Evolutionary conservation across 1,140 invertebrate species (phyloP), one percentile per base, ranked within the genome.

Genomic region (Cataglyphis hispanica): DNA sequence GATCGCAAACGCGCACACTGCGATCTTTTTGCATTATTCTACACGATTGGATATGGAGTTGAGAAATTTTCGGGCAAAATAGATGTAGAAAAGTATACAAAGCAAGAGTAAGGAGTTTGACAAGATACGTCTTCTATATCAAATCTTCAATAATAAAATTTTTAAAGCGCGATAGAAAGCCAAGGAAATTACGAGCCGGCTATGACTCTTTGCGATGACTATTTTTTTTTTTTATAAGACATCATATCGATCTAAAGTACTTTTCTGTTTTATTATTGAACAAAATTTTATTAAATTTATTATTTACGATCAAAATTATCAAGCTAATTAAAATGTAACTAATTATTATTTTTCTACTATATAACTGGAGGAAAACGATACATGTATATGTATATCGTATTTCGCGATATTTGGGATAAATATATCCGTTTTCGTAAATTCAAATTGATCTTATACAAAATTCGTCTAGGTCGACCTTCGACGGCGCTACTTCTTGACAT

Each of bases 391-490:
- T 31, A 31, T 31, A 31, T 3, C 31, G 10, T 16, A 63, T 22
- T 64, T 66, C 31, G 34, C 16, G 63, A 37, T 66, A 40, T 16
- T 22, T 40, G 1, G 22, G n/a, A 19, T 7, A 60, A 34, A 43
- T 46, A 60, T 22, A 25, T 70, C 10, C 64, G 25, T 8, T 56
- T n/a, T 67, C 5, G 31, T 3, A 31, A 13, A 78, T n/a, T 80
- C n/a, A 34, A 81, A 60, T 72, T 72, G 37, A 31, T 37, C 53
- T 72, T 67, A 16, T 58, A 50, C 22, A 70, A 60, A 27, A 81
- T 70, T 72, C 50, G 66, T 50, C 43, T 60, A 25, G 50, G 16
- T 19, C 50, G 66, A 81, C 66, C 78, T 81, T 72, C 78, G 67
- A 83, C 78, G 53, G 50, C 46, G 19, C 7, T 7, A 27, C n/a